Conservation (phyloP, 2,113 vertebrate species). For the Herpetotheres cachinnans region DNA sequence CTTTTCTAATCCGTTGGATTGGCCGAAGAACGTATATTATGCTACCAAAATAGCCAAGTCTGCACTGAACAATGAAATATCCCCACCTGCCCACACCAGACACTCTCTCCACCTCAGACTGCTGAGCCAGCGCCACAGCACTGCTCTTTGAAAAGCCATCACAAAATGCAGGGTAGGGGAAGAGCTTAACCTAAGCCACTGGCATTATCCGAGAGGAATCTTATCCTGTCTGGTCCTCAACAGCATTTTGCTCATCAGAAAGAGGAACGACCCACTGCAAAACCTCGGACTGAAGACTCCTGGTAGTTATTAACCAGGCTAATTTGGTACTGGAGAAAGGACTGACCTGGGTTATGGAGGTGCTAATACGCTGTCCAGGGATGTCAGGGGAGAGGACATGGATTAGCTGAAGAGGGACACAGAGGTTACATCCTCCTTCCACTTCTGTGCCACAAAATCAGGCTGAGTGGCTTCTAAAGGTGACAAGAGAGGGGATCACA, state of each 20-base stretch:
- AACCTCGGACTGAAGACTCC: background rate
- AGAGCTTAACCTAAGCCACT: background rate
- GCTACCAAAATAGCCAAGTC: background rate
- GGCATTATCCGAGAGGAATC: background rate
- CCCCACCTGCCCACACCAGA: background rate
- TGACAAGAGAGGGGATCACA: background rate
- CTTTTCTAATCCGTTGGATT: background rate
- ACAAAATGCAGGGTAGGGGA: background rate
- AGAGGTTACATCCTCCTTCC: background rate
- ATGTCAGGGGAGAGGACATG: background rate
- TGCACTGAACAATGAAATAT: background rate
- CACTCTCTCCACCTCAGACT: background rate
- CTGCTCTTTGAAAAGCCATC: background rate
- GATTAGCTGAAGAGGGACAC: background rate
- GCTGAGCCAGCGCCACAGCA: background rate
- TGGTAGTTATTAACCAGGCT: background rate
- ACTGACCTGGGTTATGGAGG: background rate
- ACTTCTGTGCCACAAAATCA: background rate
- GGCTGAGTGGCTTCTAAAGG: background rate
- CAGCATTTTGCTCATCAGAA: background rate
- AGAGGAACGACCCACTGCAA: background rate
- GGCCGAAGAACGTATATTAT: background rate
- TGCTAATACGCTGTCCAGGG: background rate
- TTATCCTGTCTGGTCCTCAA: background rate
- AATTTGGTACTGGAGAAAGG: background rate